Evolutionary conservation across 2,113 vertebrate species (phyloP), one percentile per base, ranked within the genome.

Genomic region (Meriones unguiculatus): DNA sequence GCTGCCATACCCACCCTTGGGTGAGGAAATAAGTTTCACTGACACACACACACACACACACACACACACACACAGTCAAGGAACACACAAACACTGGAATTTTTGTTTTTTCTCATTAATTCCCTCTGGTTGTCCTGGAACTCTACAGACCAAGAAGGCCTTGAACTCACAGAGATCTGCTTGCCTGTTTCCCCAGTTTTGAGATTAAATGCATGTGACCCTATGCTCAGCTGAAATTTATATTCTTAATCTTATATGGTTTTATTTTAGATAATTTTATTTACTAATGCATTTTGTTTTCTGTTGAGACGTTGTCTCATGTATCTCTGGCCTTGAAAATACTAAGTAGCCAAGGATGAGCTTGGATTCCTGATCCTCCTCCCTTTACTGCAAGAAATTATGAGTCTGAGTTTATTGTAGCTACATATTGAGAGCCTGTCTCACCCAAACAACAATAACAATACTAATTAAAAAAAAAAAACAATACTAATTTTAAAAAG

Each of bases 261-360:
- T 91, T 90, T 93, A 91, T 64, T 80, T 77, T 54, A 95, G 81
- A 76, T 88, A 81, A 46, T 59, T 89, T 82, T 69, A 80, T 80
- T 86, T 93, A 72, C n/a, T 94, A 59, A 69, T 76, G 52, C 25
- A 69, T 72, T 94, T 87, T 81, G 64, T 35, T 69, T 50, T 35
- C 5, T 4, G n/a, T 87, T 54, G 46, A 20, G 85, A 69, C 65
- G n/a, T 17, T 35, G 57, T 64, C n/a, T 84, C n/a, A 28, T 28
- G 22, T 38, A 24, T 38, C n/a, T n/a, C 57, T 18, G 38, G 38
- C 82, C 82, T 65, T 67, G 38, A 67, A 18, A 0, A 28, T 85
- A 62, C 25, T 20, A 18, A 17, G 62, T 65, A 65, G 62, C 59
- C 62, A 65, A 17, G 25, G 25, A 30, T 46, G 6, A 65, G n/a